Evolutionary conservation across 2,888 invertebrate genomes (phyloP).

Genomic region (Acanthosepion lycidas): DNA sequence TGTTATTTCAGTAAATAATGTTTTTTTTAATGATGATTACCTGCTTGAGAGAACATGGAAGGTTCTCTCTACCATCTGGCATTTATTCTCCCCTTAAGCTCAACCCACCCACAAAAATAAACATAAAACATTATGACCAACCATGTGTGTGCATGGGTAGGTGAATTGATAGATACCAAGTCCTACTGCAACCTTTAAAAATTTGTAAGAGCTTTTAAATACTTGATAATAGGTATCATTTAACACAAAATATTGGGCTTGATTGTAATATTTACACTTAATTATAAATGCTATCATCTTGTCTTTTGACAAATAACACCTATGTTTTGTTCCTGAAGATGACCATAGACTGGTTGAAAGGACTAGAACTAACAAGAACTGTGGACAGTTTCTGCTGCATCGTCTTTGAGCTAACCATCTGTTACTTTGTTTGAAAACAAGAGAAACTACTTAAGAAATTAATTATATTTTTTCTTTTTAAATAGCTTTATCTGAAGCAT

Average conservation of each 20-base stretch:
- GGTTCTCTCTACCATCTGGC: neutral
- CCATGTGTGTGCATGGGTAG: neutral
- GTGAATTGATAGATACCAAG: neutral
- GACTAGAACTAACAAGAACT: too few species aligned
- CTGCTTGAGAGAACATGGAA: neutral
- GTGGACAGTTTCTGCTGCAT: too few species aligned
- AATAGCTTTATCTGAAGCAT: too few species aligned
- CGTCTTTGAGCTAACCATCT: too few species aligned
- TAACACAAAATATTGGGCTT: neutral
- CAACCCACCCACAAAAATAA: neutral
- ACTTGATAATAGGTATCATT: neutral
- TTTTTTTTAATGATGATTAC: neutral
- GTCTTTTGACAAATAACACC: too few species aligned
- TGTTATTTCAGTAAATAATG: slow-evolving; percentile 33
- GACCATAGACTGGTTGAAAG: too few species aligned
- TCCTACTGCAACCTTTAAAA: neutral
- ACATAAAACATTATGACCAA: neutral
- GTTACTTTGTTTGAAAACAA: too few species aligned
- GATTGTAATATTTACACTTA: neutral
- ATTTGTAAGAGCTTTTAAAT: neutral
- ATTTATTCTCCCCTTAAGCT: neutral
- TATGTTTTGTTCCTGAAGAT: too few species aligned
- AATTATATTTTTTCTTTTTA: too few species aligned
- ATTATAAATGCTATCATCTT: neutral
- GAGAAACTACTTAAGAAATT: too few species aligned